phyloP scores from a whole-genome alignment of 2,888 invertebrate species.

The Pristionchus japonicus region DNA sequence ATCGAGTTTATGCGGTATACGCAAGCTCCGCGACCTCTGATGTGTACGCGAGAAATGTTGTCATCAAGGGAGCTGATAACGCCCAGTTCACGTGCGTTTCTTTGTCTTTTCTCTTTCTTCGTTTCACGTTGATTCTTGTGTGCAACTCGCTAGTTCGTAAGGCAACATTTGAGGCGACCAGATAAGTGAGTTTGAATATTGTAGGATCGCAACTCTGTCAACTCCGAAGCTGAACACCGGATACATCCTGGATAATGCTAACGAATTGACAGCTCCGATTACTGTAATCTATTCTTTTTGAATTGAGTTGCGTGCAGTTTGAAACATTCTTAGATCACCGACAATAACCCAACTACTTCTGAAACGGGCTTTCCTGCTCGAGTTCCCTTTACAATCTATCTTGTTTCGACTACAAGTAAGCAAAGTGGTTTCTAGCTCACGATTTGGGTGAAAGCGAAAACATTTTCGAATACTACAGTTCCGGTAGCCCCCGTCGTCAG shows the following conservation, averaged over 20 bases:
- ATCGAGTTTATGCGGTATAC: not conserved
- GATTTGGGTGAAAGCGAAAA: not conserved
- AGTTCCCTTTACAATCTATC: not conserved
- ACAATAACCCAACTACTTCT: not conserved
- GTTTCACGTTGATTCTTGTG: no score
- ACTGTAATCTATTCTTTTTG: not conserved
- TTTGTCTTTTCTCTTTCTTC: not conserved
- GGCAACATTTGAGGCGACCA: no score
- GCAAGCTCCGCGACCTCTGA: not conserved
- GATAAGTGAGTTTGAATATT: not conserved
- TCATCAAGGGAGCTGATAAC: not conserved
- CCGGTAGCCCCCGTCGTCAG: not conserved
- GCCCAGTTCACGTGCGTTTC: not conserved
- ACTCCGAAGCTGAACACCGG: not conserved
- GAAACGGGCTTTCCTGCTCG: not conserved
- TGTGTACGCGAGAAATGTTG: not conserved
- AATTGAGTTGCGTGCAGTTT: not conserved
- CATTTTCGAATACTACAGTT: not conserved
- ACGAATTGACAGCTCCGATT: not conserved
- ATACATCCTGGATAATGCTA: not conserved
- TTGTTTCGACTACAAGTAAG: not conserved
- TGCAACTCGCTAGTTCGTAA: no score
- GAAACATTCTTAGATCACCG: not conserved
- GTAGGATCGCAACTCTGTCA: not conserved
- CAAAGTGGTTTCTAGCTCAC: no score